A percentile compares a stretch with the other conserved stretches of the same genome.
Conservation (phyloP, 2,888 invertebrate genomes). For the Nemurella pictetii region DNA sequence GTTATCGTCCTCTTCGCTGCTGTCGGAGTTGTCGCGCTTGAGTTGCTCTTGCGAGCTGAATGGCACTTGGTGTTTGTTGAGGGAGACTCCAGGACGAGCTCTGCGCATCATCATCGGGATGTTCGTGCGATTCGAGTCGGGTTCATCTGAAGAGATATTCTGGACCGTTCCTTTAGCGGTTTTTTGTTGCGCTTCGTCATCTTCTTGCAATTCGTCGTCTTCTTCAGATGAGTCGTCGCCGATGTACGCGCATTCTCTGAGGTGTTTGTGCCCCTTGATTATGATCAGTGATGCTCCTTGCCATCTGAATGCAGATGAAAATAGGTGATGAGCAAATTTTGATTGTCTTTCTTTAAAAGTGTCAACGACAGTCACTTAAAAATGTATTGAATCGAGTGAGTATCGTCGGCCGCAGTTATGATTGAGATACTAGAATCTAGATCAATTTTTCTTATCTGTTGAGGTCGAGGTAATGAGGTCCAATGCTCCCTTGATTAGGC, state of each 20-base stretch:
- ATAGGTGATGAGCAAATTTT: background rate
- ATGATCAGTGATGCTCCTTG: conserved; percentile 77
- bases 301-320: conserved; percentile 57
- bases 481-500: background rate
- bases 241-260: conserved; percentile 78
- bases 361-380: no score
- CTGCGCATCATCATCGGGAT: conserved; percentile 37
- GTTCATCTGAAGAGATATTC: background rate
- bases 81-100: conserved; percentile 34
- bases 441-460: background rate
- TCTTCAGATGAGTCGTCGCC: conserved; percentile 81
- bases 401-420: background rate
- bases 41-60: conserved; percentile 35
- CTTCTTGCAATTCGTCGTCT: conserved; percentile 64
- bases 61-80: conserved; percentile 33
- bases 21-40: background rate
- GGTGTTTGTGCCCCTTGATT: conserved; percentile 74
- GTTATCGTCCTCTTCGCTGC: conserved; percentile 21
- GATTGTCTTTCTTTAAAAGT: background rate
- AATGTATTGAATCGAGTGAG: no score
- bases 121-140: conserved; percentile 30
- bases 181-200: conserved; percentile 43
- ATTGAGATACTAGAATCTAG: background rate
- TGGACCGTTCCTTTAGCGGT: background rate
- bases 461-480: background rate